Conservation (phyloP, 2,888 invertebrate genomes). For the Ectemnius continuus region DNA sequence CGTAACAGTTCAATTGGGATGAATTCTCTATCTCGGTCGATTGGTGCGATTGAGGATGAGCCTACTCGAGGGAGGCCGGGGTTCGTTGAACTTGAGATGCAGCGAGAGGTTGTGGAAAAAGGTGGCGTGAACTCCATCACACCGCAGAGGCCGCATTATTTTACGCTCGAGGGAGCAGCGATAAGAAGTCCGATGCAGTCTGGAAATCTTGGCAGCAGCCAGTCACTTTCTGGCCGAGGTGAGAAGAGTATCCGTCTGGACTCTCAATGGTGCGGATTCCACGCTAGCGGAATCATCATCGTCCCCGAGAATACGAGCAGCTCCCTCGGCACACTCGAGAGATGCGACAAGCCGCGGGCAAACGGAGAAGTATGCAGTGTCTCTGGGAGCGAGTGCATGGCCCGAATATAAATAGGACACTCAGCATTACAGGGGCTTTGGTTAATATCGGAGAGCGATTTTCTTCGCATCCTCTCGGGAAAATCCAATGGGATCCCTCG, state of each 20-base stretch:
- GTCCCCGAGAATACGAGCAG: conserved; percentile 60
- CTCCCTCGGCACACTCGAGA: conserved; percentile 32
- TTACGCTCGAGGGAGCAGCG: not conserved
- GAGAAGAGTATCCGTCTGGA: conserved; percentile 29
- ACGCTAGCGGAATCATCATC: conserved; percentile 62
- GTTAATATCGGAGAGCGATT: conserved; percentile 63
- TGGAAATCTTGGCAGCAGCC: conserved; percentile 13
- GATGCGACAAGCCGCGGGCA: conserved; percentile 27
- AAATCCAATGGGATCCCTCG: conserved; percentile 44
- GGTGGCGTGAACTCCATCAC: too few species aligned
- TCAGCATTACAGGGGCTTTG: conserved; percentile 47
- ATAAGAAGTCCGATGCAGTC: not conserved
- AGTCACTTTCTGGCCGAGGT: not conserved
- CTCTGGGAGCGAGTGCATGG: conserved; percentile 25
- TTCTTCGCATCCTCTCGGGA: conserved; percentile 21
- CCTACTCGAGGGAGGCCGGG: too few species aligned
- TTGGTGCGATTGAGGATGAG: too few species aligned
- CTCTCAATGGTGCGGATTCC: conserved; percentile 61
- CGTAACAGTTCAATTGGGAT: too few species aligned
- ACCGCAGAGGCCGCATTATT: conserved; percentile 1
- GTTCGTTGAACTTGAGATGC: too few species aligned
- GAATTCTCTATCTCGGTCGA: too few species aligned
- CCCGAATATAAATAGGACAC: conserved; percentile 63
- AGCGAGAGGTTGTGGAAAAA: too few species aligned
- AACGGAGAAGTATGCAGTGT: conserved; percentile 16